Conservation (phyloP, 1,140 invertebrate genomes). For the Cotesia glomerata region DNA sequence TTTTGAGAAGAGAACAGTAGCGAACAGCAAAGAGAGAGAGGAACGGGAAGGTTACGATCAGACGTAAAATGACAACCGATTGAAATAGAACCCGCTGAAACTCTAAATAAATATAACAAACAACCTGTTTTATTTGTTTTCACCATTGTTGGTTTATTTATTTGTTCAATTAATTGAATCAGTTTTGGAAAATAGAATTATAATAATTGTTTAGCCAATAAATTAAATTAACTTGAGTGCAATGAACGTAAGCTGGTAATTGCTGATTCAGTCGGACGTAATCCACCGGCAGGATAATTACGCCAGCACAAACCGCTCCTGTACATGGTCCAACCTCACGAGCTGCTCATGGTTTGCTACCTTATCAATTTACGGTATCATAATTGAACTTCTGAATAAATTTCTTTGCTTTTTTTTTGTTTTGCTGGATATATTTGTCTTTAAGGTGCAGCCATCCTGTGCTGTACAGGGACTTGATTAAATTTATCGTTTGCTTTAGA, state of each 20-base stretch:
- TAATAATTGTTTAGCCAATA: neutral
- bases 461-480: no score
- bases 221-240: neutral
- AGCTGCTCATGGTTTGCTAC: neutral
- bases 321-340: neutral
- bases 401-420: neutral
- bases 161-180: neutral
- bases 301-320: neutral
- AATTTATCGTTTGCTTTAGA: no score
- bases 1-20: neutral
- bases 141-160: neutral
- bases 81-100: neutral
- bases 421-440: no score
- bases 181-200: neutral
- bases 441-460: no score
- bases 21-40: neutral
- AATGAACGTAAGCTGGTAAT: neutral
- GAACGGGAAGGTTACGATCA: neutral
- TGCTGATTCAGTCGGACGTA: neutral
- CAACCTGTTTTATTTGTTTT: no score
- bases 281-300: neutral
- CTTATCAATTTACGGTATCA: neutral
- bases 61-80: neutral
- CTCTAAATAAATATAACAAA: no score
- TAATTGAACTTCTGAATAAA: neutral